These are phyloP conservation scores for Drosophila kanekoi DNA, from an alignment of 2,888 invertebrate genomes.

Conservation along the genomic window DNA sequence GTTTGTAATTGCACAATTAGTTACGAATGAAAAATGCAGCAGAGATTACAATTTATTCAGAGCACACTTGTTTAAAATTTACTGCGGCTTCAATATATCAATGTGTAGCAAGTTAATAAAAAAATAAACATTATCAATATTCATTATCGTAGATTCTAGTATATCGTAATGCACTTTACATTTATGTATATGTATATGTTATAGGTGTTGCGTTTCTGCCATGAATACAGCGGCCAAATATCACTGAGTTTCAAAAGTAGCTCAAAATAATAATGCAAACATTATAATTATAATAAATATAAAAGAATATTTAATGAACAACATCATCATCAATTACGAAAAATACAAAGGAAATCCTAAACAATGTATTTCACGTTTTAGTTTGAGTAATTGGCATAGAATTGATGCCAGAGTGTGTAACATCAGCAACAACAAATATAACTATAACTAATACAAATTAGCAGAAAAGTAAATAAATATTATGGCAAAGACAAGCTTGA, in stretches of 20 bases:
- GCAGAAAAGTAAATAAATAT: conserved; percentile 24
- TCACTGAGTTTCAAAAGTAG: conserved; percentile 17
- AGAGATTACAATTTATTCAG: conserved; percentile 60
- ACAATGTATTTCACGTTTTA: conserved; percentile 10
- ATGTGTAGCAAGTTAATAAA: conserved; percentile 73
- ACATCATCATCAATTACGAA: conserved; percentile 68
- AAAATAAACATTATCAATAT: conserved; percentile 48
- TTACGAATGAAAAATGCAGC: conserved; percentile 25
- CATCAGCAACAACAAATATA: conserved; percentile 40
- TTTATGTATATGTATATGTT: conserved; percentile 80
- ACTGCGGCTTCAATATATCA: conserved; percentile 74
- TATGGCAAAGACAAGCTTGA: conserved; percentile 35
- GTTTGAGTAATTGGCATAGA: conserved; percentile 38
- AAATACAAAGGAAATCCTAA: not conserved
- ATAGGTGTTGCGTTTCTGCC: conserved; percentile 79
- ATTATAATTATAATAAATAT: conserved; percentile 24
- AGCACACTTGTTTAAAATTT: conserved; percentile 76
- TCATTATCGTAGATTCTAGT: conserved; percentile 24
- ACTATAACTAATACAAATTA: conserved; percentile 18
- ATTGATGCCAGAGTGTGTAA: conserved; percentile 37
- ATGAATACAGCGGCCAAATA: conserved; percentile 66
- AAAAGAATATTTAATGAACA: conserved; percentile 32
- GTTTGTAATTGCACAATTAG: conserved; percentile 66
- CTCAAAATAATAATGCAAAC: conserved; percentile 15
- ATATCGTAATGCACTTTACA: conserved; percentile 65